Base-by-base conservation (phyloP, 2,888 invertebrate species). In the Stenodema calcarata region DNA sequence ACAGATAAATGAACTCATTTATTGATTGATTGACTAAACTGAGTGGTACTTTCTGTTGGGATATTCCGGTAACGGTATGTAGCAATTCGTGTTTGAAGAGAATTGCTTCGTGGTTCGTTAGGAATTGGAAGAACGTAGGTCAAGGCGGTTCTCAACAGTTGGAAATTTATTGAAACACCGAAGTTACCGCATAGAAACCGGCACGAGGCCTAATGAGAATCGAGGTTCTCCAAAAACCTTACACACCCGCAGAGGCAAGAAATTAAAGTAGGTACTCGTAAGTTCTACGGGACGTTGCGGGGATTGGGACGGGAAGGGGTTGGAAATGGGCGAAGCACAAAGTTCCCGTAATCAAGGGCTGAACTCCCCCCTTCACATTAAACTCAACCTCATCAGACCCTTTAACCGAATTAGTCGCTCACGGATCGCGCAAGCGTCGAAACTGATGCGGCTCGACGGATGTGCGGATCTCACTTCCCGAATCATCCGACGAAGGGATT, bases 381-480 rank as follows among this genome's bases (percentile, higher is more conserved):
- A 62, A 82, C 82, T 82, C 82, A 82, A 62, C 82, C 82, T 62
- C 69, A 62, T 35, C 30, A 82, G 62, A 69, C 69, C 62, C 62
- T 62, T 82, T 82, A 82, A 82, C 82, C 82, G 82, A 82, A 82
- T 82, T 82, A 69, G 62, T 62, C 69, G 70, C 62, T 69, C 82
- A 16, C 16, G 23, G 27, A 62, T 18, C 35, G 73, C 73, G 73
- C 73, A 75, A n/a, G 73, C 73, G 41, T 35, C 73, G n/a, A 30
- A 75, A 62, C 62, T 27, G 62, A 62, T 23, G 6, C 62, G 62
- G 18, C 62, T 11, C 62, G 62, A 62, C 62, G 50, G 50, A 50
- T 50, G 50, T 50, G 16, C 50, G 50, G 50, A 50, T 50, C 50
- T 50, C 50, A 50, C 50, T 50, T 50, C n/a, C 16, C 0, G 50